Evolutionary conservation across 2,797 vertebrate genomes (phyloP).

Genomic region (Liparis tanakae): DNA sequence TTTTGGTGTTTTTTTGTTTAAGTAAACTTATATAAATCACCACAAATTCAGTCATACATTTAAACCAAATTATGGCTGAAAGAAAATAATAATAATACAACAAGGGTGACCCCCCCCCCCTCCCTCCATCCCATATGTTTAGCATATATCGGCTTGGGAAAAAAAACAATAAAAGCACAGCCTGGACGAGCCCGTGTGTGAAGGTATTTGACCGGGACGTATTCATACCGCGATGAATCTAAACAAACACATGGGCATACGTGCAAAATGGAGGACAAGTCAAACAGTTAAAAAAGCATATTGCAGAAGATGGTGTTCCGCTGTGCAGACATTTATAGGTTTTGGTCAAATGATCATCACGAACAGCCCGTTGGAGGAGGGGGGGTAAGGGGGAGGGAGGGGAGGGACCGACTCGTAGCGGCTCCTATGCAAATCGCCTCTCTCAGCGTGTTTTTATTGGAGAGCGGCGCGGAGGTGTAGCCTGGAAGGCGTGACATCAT

Average conservation of each 20-base stretch:
- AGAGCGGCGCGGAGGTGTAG: slow-evolving; percentile 76
- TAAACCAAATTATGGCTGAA: not conserved
- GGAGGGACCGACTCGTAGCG: slow-evolving; percentile 46
- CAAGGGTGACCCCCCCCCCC: not conserved
- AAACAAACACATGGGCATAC: not conserved
- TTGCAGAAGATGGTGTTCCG: slow-evolving; percentile 5
- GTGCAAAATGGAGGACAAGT: slow-evolving; percentile 12
- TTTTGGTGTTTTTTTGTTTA: slow-evolving; percentile 26
- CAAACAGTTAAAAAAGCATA: not conserved
- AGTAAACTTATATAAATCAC: not conserved
- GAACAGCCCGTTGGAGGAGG: slow-evolving; percentile 31
- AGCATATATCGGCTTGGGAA: not conserved
- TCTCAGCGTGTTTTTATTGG: slow-evolving; percentile 72
- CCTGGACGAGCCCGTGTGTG: not conserved
- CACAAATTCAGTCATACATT: not conserved
- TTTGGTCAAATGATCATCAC: slow-evolving; percentile 66
- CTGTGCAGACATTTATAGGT: slow-evolving; percentile 42
- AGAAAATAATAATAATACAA: not conserved
- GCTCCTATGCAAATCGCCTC: slow-evolving; percentile 74
- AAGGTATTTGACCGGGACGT: not conserved
- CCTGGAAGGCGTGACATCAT: slow-evolving; percentile 73
- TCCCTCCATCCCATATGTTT: not conserved
- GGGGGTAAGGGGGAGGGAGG: slow-evolving; percentile 13
- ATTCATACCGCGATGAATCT: not conserved
- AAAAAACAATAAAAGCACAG: not conserved